Evolutionary conservation across 2,888 invertebrate species (phyloP), one percentile per base, ranked within the genome.

Genomic region (Thecophora atra): DNA sequence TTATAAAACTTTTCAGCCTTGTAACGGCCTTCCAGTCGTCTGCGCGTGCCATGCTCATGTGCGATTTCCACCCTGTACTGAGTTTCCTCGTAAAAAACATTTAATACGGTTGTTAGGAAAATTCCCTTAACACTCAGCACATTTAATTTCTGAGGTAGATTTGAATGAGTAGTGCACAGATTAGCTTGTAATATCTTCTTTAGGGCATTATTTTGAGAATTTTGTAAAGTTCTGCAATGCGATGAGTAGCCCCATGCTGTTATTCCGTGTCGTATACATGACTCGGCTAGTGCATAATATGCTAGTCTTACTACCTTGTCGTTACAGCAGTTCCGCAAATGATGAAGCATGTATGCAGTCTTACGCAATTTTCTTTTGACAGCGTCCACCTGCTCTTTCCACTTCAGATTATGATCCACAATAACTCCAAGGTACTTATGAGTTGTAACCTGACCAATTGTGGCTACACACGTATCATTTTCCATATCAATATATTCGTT

Each of bases 381-480:
- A 11, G n/a, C 4, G 7, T 30, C 42, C 8, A 62, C 19, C 19
- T 64, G 19, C 0, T 19, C 47, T 13, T 64, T 44, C 47, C 64
- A 47, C 3, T 8, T 47, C 4, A 64, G 44, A 19, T 64, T 42
- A 21, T 64, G 24, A 11, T 67, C 66, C 11, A 67, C 13, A 30
- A 67, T 28, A 5, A 70, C 51, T 2, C 60, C 60, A 15, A 62
- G 28, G n/a, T 70, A 60, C 62, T 62, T 70, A 28, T 62, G 15
- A 28, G 26, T 2, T 15, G 3, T 58, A 44, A 24, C 24, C 1
- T 15, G 42, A 28, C 11, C n/a, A 44, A 44, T 44, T 24, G 44
- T 13, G 44, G n/a, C n/a, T n/a, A n/a, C n/a, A n/a, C n/a, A n/a
- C n/a, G n/a, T n/a, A n/a, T n/a, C n/a, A n/a, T n/a, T n/a, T n/a